These are phyloP conservation scores for Pristionchus fissidentatus DNA, from an alignment of 2,888 invertebrate species.

Conservation along the genomic window DNA sequence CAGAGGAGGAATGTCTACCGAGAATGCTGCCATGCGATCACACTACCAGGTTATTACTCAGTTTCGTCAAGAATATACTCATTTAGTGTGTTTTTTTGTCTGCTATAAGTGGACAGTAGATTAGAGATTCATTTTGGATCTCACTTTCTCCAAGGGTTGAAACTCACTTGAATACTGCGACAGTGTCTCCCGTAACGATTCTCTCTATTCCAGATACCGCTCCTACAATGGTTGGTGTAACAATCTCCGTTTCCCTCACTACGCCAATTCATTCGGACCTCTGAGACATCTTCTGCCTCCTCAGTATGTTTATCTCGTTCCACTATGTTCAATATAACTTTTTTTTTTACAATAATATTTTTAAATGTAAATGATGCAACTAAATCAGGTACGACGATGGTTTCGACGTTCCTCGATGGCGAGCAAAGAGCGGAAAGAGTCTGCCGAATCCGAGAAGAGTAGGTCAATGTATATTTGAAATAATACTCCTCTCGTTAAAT, in stretches of 20 bases:
- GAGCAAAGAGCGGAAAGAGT: conserved; percentile 64
- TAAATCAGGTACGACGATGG: conserved; percentile 47
- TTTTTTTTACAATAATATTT: background rate
- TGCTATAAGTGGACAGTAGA: background rate
- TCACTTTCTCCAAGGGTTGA: background rate
- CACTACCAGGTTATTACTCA: conserved; percentile 65
- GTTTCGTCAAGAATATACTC: background rate
- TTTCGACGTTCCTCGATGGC: conserved; percentile 64
- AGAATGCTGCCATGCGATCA: conserved; percentile 75
- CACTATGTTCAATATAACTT: background rate
- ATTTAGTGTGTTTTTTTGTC: background rate
- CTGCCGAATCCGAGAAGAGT: conserved; percentile 71
- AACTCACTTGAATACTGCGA: too few species aligned
- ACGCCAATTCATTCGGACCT: conserved; percentile 73
- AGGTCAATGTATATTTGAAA: background rate
- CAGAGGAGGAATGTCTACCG: conserved; percentile 69
- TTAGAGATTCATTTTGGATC: background rate
- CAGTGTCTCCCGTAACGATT: too few species aligned
- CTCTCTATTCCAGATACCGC: conserved; percentile 80
- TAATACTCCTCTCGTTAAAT: background rate
- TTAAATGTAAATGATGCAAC: too few species aligned
- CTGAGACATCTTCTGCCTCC: conserved; percentile 78
- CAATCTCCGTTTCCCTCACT: conserved; percentile 79
- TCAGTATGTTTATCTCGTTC: background rate
- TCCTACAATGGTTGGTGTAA: conserved; percentile 92